Evolutionary conservation across 2,888 invertebrate genomes (phyloP), one percentile per base, ranked within the genome.

Genomic region (Agrilus mali): DNA sequence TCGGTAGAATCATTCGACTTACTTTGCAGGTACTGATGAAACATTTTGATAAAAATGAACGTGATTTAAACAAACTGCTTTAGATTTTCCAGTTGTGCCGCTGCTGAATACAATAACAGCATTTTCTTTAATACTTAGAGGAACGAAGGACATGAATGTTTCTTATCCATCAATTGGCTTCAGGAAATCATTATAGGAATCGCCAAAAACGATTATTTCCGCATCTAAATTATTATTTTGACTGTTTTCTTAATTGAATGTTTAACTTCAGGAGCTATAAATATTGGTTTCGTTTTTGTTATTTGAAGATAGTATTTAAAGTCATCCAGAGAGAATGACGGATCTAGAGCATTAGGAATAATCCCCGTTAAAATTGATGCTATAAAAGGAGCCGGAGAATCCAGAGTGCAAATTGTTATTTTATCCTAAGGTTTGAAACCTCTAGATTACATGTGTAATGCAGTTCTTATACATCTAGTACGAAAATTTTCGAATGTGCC

Each of bases 301-400:
- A 56, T 47, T 3, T 47, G 43, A 2, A 61, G 13, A 6, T 60
- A 50, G 42, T 55, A 51, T 17, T 42, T 46, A 6, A 49, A 53
- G 12, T 60, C 56, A 13, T 42, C 33, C 2, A 44, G 35, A 1
- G 55, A 52, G 34, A 60, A 46, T 0, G 49, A 50, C 1, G 57
- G 57, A 45, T 64, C 60, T n/a, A 63, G 44, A 10, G 55, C 54
- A 2, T 56, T 53, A 2, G 58, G 45, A 36, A 53, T 56, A 6
- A 57, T 59, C 2, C 73, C 73, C 6, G 70, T 58, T 50, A 64
- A 71, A 3, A 70, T 48, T 0, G 67, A 64, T 2, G 72, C 71
- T 36, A 73, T 65, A 38, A 68, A 63, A 0, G 73, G 71, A 20
- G 72, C 60, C 4, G 58, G 57, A 8, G 67, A 53, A 43, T 73